Percentiles rank a stretch among this genome's conserved stretches.
Evolutionary conservation across 1,140 invertebrate genomes (phyloP).

Genomic region (Dysdera silvatica): DNA sequence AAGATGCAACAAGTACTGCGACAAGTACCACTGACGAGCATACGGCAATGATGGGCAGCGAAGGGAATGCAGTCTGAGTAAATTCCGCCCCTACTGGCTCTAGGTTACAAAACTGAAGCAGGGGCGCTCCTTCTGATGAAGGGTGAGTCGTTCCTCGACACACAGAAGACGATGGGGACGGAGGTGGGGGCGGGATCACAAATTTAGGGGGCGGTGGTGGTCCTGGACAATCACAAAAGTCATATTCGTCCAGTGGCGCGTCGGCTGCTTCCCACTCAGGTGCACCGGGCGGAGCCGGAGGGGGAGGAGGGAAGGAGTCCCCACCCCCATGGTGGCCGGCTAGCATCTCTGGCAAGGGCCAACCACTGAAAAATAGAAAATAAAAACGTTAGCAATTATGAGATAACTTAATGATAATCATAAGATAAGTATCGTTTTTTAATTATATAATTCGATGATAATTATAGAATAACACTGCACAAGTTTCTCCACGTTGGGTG

Average conservation of each 20-base stretch:
- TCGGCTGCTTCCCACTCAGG: constrained; percentile 19
- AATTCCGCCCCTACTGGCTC: constrained; percentile 30
- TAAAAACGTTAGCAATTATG: background rate
- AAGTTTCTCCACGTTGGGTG: too few species aligned
- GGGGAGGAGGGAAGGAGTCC: too few species aligned
- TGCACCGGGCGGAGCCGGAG: constrained; percentile 7
- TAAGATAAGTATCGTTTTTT: too few species aligned
- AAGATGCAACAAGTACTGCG: constrained; percentile 28
- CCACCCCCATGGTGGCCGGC: constrained; percentile 24
- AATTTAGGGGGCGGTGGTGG: constrained; percentile 17
- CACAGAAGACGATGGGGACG: constrained; percentile 4
- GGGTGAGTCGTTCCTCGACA: background rate
- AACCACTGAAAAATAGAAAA: constrained; percentile 8
- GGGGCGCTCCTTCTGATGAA: background rate
- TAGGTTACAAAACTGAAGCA: constrained; percentile 31
- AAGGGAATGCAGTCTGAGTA: constrained; percentile 30
- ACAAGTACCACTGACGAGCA: constrained; percentile 29
- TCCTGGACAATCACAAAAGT: constrained; percentile 14
- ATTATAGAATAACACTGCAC: too few species aligned
- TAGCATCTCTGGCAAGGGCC: constrained; percentile 25
- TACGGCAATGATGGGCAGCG: constrained; percentile 31
- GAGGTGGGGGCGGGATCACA: constrained; percentile 18
- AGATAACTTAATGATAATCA: too few species aligned
- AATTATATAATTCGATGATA: too few species aligned
- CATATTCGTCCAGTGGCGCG: background rate